Conservation (phyloP, 2,113 vertebrate species). For the Uria aalge region DNA sequence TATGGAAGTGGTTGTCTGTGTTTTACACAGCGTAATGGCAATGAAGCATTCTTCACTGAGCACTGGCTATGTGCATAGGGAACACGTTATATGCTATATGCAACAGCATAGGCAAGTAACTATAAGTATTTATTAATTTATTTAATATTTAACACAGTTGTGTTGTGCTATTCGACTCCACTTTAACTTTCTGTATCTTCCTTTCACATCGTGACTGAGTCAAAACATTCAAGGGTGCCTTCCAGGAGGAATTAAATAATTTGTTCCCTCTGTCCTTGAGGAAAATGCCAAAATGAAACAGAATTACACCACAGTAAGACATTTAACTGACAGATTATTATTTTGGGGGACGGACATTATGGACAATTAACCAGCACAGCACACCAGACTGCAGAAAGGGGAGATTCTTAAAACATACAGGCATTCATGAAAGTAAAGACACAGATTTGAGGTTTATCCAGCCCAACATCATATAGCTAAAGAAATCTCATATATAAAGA, state of each 20-base stretch:
- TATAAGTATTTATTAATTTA: not conserved
- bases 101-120: not conserved
- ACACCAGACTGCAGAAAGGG: not conserved
- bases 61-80: no score
- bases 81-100: no score
- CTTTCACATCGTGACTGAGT: not conserved
- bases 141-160: not conserved
- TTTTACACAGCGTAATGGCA: not conserved
- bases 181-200: not conserved
- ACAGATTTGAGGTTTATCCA: not conserved
- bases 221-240: not conserved
- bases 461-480: not conserved
- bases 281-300: not conserved
- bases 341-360: not conserved
- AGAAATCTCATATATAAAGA: not conserved
- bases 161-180: not conserved
- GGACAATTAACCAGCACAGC: not conserved
- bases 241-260: not conserved
- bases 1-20: not conserved
- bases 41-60: not conserved
- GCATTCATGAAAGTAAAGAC: not conserved
- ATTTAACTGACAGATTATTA: not conserved
- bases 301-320: not conserved
- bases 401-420: not conserved
- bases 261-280: not conserved